Evolutionary conservation across 1,140 invertebrate species (phyloP).

Genomic region (Hydropsyche tenuis): DNA sequence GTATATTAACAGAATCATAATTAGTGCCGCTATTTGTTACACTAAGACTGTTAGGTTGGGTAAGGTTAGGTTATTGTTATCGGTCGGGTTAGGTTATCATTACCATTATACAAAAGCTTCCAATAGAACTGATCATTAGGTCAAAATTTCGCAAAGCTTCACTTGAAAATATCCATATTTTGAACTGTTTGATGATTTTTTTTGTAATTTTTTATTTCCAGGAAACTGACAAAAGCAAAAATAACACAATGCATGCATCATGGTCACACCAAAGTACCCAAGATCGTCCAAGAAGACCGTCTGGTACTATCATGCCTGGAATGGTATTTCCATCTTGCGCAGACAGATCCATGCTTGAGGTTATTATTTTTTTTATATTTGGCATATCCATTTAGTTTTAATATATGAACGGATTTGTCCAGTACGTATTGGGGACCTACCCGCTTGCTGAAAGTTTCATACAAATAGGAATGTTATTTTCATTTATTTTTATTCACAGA

Average conservation of each 20-base stretch:
- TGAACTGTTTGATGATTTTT: not conserved
- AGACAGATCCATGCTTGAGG: not conserved
- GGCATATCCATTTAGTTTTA: too few species aligned
- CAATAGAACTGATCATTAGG: too few species aligned
- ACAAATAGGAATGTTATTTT: not conserved
- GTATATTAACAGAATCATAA: not conserved
- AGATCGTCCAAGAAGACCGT: slow-evolving; percentile 32
- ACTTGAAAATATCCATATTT: too few species aligned
- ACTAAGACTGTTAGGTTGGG: too few species aligned
- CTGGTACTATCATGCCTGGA: not conserved
- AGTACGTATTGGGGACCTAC: too few species aligned
- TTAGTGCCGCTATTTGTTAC: not conserved
- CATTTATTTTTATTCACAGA: not conserved
- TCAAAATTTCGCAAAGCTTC: too few species aligned
- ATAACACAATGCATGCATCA: slow-evolving; percentile 30
- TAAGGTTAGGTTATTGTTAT: too few species aligned
- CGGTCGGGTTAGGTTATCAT: too few species aligned
- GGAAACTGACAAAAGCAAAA: slow-evolving; percentile 3
- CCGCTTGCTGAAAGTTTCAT: too few species aligned
- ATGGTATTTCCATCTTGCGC: slow-evolving; percentile 8
- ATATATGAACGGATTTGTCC: too few species aligned
- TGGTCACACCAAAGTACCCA: slow-evolving; percentile 41
- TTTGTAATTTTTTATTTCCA: not conserved
- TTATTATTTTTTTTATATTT: too few species aligned
- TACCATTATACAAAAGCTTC: too few species aligned